These are phyloP conservation scores for Holacanthella duospinosa DNA, from an alignment of 2,888 invertebrate species.

Conservation along the genomic window DNA sequence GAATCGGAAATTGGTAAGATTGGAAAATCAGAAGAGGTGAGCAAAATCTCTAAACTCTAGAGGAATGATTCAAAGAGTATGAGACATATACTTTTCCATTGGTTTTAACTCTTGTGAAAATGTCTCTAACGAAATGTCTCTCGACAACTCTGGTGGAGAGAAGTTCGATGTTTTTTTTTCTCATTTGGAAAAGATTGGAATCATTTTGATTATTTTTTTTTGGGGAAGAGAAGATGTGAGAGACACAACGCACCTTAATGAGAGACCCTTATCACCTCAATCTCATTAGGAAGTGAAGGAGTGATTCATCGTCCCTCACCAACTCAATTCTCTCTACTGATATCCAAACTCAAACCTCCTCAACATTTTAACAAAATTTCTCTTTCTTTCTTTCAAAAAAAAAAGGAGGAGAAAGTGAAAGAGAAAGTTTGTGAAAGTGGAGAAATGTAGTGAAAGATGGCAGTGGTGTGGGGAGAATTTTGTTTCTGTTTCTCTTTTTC, in stretches of 20 bases:
- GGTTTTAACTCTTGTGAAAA: too few relatives aligned
- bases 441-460: neutral
- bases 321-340: neutral
- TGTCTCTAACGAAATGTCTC: too few relatives aligned
- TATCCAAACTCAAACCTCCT: too few relatives aligned
- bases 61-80: too few relatives aligned
- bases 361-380: neutral
- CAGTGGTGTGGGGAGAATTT: neutral
- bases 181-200: neutral
- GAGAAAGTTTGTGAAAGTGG: too few relatives aligned
- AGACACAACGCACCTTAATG: conserved; percentile 1
- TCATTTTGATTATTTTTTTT: neutral
- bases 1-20: neutral
- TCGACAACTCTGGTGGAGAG: too few relatives aligned
- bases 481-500: neutral
- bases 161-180: too few relatives aligned
- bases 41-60: too few relatives aligned
- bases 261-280: neutral
- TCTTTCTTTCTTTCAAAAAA: neutral
- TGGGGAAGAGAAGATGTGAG: conserved; percentile 9
- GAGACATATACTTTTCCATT: too few relatives aligned
- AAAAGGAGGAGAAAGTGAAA: neutral
- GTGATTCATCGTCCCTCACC: conserved; percentile 26
- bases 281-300: conserved; percentile 1
- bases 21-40: neutral